Percentiles rank a stretch among this genome's conserved stretches.
These are phyloP conservation scores for Ceuthmochares aereus DNA, from an alignment of 2,113 vertebrate species.

Conservation along the genomic window DNA sequence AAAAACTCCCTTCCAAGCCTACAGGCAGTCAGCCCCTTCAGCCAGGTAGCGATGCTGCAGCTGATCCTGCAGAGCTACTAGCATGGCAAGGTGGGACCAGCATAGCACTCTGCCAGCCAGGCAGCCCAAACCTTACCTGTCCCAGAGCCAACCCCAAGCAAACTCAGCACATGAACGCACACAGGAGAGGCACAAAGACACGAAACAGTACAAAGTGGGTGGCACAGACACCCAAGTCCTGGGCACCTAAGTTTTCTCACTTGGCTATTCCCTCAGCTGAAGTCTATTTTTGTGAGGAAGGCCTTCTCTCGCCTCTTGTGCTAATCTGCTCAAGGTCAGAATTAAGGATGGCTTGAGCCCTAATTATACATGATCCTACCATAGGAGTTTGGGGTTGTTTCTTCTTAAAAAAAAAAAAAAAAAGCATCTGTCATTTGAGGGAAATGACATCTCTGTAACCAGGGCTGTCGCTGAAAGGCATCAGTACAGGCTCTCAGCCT, in stretches of 20 bases:
- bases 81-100: neutral
- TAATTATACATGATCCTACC: neutral
- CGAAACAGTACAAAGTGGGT: neutral
- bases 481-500: neutral
- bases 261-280: neutral
- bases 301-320: neutral
- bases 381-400: neutral
- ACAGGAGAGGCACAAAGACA: neutral
- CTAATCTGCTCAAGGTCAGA: constrained; percentile 32
- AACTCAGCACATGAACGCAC: neutral
- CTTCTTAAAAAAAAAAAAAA: neutral
- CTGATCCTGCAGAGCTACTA: neutral
- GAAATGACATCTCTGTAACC: neutral
- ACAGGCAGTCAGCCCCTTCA: neutral
- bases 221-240: accelerated
- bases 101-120: neutral
- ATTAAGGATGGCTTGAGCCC: constrained; percentile 9
- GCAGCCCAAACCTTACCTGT: neutral
- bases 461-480: neutral
- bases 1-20: neutral
- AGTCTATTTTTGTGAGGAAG: neutral
- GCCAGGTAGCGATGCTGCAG: neutral
- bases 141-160: neutral
- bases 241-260: neutral
- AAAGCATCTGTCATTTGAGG: neutral